Base-by-base conservation (phyloP, 2,797 vertebrate species). In the Bryconaethiops microstoma region DNA sequence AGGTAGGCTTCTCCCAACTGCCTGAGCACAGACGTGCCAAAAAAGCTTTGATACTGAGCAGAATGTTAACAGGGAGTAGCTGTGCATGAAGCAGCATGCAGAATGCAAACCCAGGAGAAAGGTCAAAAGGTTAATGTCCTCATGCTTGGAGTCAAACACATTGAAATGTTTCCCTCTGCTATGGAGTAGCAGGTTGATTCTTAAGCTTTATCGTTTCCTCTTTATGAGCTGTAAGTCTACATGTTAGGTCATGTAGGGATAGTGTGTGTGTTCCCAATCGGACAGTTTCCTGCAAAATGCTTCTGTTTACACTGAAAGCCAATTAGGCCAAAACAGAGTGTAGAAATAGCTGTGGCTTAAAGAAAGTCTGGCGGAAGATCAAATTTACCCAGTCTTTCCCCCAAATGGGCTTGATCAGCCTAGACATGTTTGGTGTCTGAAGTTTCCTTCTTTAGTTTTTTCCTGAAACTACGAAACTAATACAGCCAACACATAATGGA, bases 51-150 rank as follows among this genome's bases (percentile, higher is more conserved):
- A 17, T 1, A 19, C 25, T 35, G 35, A 39, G 55, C 23, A 42
- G 14, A 45, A 21, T 16, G 73, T 29, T 62, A 45, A 48, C 35
- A 5, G 14, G 16, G 17, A 14, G n/a, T 16, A 62, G 63, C 78
- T 80, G 79, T 50, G n/a, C 62, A 25, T 21, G 40, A 42, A 42
- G 71, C 81, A 70, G 76, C 86, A 16, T 7, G 39, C 21, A 17
- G 55, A 42, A 60, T 60, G 72, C 54, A 35, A 52, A 19, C 21
- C n/a, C 19, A 16, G 25, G 3, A 19, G 25, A 52, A 50, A 19
- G 48, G 48, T 67, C 48, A 39, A 48, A 3, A 55, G 40, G 57
- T 62, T 75, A 14, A 21, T 40, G 29, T 55, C 35, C 48, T 77
- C 48, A 9, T 17, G 29, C 25, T 67, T 21, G 0, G 2, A 48